A percentile compares a stretch with the other conserved stretches of the same genome.
These are phyloP conservation scores for Pseudolaguvia tuberculata DNA, from an alignment of 2,113 vertebrate species.

Conservation along the genomic window DNA sequence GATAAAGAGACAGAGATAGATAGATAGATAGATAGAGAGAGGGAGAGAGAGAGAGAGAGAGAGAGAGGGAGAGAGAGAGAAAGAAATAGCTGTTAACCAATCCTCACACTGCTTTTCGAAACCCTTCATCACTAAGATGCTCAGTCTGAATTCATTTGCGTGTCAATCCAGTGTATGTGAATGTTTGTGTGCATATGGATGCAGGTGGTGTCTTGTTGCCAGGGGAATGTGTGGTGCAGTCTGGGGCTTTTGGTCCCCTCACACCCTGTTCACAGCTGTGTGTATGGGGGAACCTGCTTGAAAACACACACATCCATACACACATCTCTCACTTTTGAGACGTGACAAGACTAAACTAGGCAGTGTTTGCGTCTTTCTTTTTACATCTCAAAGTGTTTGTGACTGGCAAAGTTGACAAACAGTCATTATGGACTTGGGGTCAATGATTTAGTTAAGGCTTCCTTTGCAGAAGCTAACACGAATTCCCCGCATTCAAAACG, in stretches of 20 bases:
- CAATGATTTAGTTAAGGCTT: background rate
- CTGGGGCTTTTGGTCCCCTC: slow-evolving; percentile 40
- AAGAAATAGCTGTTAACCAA: slow-evolving; percentile 48
- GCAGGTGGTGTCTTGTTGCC: slow-evolving; percentile 48
- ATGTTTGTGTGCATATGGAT: background rate
- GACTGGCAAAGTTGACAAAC: slow-evolving; percentile 9
- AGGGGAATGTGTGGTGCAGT: slow-evolving; percentile 44
- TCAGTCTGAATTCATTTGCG: slow-evolving; percentile 28
- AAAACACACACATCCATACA: slow-evolving; percentile 25
- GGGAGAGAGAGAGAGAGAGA: too few relatives aligned
- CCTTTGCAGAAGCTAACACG: background rate
- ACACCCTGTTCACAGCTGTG: slow-evolving; percentile 49
- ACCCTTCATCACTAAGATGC: slow-evolving; percentile 48
- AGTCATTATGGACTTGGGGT: background rate
- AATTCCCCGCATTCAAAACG: background rate
- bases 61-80: background rate
- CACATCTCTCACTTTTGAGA: slow-evolving; percentile 19
- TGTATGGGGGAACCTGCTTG: slow-evolving; percentile 45
- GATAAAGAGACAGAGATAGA: too few relatives aligned
- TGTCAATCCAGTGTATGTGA: slow-evolving; percentile 23
- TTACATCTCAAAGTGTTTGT: background rate
- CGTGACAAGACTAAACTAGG: slow-evolving; percentile 13
- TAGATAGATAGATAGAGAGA: slow-evolving; percentile 34
- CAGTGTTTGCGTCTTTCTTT: slow-evolving; percentile 9
- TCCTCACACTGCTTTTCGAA: slow-evolving; percentile 45